Conservation (phyloP, 1,140 invertebrate species). For the Theocolax elegans region DNA sequence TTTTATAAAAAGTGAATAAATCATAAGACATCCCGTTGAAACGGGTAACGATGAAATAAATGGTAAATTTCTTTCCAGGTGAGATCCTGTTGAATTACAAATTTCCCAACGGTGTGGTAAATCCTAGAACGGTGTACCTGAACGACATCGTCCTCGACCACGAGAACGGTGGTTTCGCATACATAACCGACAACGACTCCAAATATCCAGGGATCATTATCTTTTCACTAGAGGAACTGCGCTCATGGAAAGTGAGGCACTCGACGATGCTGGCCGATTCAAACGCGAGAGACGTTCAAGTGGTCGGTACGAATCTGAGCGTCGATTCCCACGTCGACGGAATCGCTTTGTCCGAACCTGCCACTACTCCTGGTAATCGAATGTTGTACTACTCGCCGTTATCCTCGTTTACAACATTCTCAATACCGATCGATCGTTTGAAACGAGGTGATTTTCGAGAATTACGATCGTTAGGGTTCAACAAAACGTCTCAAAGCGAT, state of each 20-base stretch:
- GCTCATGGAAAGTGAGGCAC: constrained; percentile 74
- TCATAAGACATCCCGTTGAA: too few species aligned
- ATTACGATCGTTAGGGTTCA: constrained; percentile 66
- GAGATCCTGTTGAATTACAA: constrained; percentile 53
- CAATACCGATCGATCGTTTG: constrained; percentile 68
- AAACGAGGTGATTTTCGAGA: constrained; percentile 63
- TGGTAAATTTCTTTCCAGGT: too few species aligned
- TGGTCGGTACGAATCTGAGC: constrained; percentile 67
- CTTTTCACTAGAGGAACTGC: constrained; percentile 69
- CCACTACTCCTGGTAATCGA: constrained; percentile 53
- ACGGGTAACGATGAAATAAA: too few species aligned
- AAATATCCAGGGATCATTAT: constrained; percentile 74
- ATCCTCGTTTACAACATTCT: constrained; percentile 70
- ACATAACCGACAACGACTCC: constrained; percentile 73
- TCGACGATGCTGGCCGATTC: constrained; percentile 68
- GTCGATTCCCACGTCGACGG: constrained; percentile 70
- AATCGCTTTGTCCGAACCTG: constrained; percentile 73
- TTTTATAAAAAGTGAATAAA: too few species aligned
- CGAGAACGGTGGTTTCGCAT: constrained; percentile 72
- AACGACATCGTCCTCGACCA: constrained; percentile 75
- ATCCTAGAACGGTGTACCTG: constrained; percentile 67
- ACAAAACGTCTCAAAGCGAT: constrained; percentile 69
- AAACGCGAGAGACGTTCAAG: constrained; percentile 66
- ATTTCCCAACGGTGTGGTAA: constrained; percentile 67
- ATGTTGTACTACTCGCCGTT: constrained; percentile 72